phyloP scores from a whole-genome alignment of 1,140 invertebrate genomes.

The Gryon sp. region DNA sequence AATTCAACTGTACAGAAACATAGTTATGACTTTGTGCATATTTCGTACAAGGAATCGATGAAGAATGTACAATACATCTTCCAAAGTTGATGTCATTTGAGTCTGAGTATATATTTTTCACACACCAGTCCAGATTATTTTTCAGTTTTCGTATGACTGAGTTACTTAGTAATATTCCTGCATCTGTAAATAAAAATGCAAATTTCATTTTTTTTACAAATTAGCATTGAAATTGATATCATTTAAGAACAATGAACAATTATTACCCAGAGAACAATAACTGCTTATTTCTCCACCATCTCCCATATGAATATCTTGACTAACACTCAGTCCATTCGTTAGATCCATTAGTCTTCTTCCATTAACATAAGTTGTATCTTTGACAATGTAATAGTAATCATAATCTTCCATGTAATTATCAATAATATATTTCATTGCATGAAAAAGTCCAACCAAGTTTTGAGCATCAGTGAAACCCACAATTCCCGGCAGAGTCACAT shows the following conservation, averaged over 20 bases:
- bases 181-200: conserved; percentile 79
- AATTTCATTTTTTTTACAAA: no score
- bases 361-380: conserved; percentile 90
- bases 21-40: conserved; percentile 80
- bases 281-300: conserved; percentile 77
- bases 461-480: conserved; percentile 90
- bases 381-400: conserved; percentile 93
- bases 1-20: conserved; percentile 78
- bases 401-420: conserved; percentile 93
- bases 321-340: conserved; percentile 89
- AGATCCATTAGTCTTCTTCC: conserved; percentile 84
- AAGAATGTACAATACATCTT: conserved; percentile 87
- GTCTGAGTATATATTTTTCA: conserved; percentile 88
- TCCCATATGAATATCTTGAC: conserved; percentile 89
- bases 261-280: conserved; percentile 84
- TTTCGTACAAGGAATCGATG: conserved; percentile 82
- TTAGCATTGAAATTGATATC: no score
- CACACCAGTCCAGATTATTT: conserved; percentile 90
- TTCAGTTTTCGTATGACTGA: conserved; percentile 87
- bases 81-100: conserved; percentile 91
- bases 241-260: no score
- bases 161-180: conserved; percentile 88
- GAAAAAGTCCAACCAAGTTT: conserved; percentile 87
- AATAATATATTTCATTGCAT: conserved; percentile 92
- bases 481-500: conserved; percentile 86